Evolutionary conservation across 2,113 vertebrate genomes (phyloP).

Genomic region (Psephotus haematonotus): DNA sequence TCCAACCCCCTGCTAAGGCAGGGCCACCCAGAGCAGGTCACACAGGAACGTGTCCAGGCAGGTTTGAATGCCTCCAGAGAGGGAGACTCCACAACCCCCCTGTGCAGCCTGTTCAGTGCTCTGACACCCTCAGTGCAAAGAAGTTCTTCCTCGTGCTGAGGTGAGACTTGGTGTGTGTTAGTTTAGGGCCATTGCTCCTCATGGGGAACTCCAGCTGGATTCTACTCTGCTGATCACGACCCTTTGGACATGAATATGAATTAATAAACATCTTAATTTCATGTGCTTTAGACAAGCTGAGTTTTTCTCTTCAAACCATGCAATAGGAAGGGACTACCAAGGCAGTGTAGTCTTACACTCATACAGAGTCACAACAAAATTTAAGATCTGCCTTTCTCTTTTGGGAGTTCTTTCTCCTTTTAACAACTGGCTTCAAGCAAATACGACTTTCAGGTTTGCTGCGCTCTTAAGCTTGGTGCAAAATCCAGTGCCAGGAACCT

Average conservation of each 20-base stretch:
- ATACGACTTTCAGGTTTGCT: background rate
- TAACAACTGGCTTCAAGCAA: background rate
- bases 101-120: background rate
- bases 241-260: background rate
- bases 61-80: background rate
- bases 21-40: background rate
- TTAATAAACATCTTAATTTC: background rate
- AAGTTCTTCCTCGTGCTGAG: background rate
- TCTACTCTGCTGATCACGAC: background rate
- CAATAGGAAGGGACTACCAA: background rate
- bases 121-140: background rate
- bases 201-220: background rate
- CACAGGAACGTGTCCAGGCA: background rate
- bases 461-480: background rate
- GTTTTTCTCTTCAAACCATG: background rate
- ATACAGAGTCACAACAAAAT: background rate
- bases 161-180: background rate
- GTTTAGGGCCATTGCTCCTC: background rate
- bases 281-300: background rate
- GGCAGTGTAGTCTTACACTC: background rate
- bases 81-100: background rate
- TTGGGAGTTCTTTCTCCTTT: background rate
- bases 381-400: background rate
- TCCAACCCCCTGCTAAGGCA: background rate
- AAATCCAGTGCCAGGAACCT: background rate